These are phyloP conservation scores for Astyanax mexicanus DNA, from an alignment of 2,797 vertebrate genomes.

Conservation along the genomic window DNA sequence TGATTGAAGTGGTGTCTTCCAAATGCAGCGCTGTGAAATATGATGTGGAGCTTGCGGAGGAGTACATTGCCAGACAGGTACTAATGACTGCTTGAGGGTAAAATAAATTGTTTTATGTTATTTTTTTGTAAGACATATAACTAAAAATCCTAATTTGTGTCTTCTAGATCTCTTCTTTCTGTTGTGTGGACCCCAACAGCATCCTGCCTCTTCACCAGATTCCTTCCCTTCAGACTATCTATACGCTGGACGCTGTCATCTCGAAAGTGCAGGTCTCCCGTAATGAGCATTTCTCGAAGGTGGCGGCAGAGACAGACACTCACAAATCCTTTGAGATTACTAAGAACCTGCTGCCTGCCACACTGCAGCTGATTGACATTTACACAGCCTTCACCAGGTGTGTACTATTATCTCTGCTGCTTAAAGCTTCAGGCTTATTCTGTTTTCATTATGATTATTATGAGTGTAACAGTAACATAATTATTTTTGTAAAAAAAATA, in stretches of 20 bases:
- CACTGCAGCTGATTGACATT: constrained; percentile 91
- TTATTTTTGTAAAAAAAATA: too few relatives aligned
- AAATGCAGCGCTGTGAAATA: constrained; percentile 94
- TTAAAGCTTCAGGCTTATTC: too few relatives aligned
- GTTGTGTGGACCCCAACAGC: constrained; percentile 85
- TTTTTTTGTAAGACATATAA: neutral
- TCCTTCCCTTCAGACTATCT: constrained; percentile 95
- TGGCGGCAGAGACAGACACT: constrained; percentile 90
- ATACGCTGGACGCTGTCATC: constrained; percentile 94
- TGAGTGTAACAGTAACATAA: too few relatives aligned
- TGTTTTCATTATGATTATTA: too few relatives aligned
- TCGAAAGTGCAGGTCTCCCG: constrained; percentile 98
- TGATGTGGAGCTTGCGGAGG: constrained; percentile 94
- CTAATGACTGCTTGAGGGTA: constrained; percentile 19
- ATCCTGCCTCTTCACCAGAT: constrained; percentile 91
- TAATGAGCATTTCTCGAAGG: constrained; percentile 95
- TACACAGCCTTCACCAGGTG: constrained; percentile 94
- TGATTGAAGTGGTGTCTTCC: constrained; percentile 85
- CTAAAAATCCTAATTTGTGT: neutral
- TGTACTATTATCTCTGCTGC: constrained; percentile 31
- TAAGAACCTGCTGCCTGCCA: constrained; percentile 95
- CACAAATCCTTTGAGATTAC: constrained; percentile 93
- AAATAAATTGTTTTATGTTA: too few relatives aligned
- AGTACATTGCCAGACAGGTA: constrained; percentile 96
- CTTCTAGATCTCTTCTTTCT: constrained; percentile 93